Evolutionary conservation across 2,797 vertebrate species (phyloP).

Genomic region (Triplophysa bombifrons): DNA sequence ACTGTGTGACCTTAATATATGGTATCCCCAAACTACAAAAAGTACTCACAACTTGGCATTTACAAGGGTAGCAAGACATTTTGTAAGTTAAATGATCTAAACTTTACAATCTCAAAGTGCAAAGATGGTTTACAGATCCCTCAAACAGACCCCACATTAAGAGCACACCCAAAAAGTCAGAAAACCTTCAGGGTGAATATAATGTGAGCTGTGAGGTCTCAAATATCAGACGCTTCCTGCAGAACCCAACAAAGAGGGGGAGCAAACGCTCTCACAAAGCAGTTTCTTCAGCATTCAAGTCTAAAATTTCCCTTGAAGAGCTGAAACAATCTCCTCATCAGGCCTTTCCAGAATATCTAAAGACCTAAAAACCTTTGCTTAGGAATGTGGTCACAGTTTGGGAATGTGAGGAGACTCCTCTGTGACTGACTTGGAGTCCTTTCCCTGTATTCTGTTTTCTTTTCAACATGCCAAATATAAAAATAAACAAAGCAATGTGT

Average conservation of each 20-base stretch:
- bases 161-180: constrained; percentile 24
- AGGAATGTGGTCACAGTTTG: constrained; percentile 20
- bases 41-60: constrained; percentile 8
- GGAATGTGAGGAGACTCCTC: constrained; percentile 2
- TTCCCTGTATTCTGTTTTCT: constrained; percentile 18
- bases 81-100: background rate
- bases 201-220: constrained; percentile 32
- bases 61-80: background rate
- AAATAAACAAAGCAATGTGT: background rate
- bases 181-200: constrained; percentile 30
- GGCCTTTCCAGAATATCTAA: constrained; percentile 16
- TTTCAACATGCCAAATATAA: constrained; percentile 30
- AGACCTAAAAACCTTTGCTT: constrained; percentile 13
- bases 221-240: constrained; percentile 54
- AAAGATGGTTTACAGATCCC: background rate
- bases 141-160: constrained; percentile 24
- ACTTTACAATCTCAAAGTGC: constrained; percentile 12
- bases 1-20: background rate
- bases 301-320: constrained; percentile 40
- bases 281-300: constrained; percentile 29
- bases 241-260: constrained; percentile 20
- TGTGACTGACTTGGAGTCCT: background rate
- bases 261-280: constrained; percentile 39
- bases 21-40: background rate
- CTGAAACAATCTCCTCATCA: constrained; percentile 10